Percentiles rank a stretch among this genome's conserved stretches.
Evolutionary conservation across 2,113 vertebrate genomes (phyloP).

Genomic region (Plestiodon gilberti): DNA sequence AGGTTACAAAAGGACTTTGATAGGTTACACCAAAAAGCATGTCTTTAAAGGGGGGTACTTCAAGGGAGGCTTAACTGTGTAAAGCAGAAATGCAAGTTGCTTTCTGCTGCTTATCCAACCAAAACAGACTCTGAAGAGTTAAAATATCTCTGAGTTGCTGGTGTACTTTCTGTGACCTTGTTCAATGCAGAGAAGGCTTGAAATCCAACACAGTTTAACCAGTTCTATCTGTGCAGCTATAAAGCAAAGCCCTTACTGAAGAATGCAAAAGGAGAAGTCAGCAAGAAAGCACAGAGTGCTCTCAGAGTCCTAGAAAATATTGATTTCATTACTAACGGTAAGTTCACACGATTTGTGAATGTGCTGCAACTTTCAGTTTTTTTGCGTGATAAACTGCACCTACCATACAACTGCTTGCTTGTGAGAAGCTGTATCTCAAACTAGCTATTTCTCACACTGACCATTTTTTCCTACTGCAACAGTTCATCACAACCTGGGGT

Average conservation of each 20-base stretch:
- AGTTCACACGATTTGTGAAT: slow-evolving; percentile 18
- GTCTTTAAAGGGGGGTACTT: neutral
- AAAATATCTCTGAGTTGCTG: slow-evolving; percentile 54
- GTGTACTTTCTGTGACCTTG: slow-evolving; percentile 74
- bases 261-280: slow-evolving; percentile 52
- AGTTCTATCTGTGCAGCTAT: slow-evolving; percentile 64
- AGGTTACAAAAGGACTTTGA: slow-evolving; percentile 36
- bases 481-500: neutral
- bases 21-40: neutral
- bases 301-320: slow-evolving; percentile 32
- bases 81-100: neutral
- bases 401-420: neutral
- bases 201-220: slow-evolving; percentile 69
- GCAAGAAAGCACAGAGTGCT: slow-evolving; percentile 51
- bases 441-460: neutral
- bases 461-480: neutral
- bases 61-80: slow-evolving; percentile 18
- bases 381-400: neutral
- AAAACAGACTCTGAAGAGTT: slow-evolving; percentile 58
- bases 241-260: slow-evolving; percentile 71
- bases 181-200: slow-evolving; percentile 64
- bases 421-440: neutral
- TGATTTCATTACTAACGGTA: slow-evolving; percentile 24
- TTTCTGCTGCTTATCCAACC: slow-evolving; percentile 7
- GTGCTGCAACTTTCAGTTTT: neutral